These are phyloP conservation scores for Pagetopsis macropterus DNA, from an alignment of 2,797 vertebrate genomes.

Conservation along the genomic window DNA sequence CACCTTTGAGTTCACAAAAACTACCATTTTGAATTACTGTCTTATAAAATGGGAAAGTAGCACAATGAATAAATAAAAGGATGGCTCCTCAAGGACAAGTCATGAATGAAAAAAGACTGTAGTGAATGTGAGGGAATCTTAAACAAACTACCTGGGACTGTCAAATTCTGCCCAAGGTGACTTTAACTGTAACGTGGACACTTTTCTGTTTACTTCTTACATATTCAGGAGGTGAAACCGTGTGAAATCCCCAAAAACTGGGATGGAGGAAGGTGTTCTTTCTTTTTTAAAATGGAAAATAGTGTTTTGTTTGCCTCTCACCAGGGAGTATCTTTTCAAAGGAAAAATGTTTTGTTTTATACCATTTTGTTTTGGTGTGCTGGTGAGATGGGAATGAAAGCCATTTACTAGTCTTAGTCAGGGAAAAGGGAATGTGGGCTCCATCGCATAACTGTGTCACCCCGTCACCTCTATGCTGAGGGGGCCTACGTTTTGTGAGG, in stretches of 20 bases:
- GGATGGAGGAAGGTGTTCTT: constrained; percentile 30
- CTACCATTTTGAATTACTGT: constrained; percentile 41
- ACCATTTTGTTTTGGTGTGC: constrained; percentile 71
- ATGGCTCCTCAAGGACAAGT: constrained; percentile 59
- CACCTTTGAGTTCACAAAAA: constrained; percentile 53
- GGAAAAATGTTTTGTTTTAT: constrained; percentile 78
- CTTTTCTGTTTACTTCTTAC: constrained; percentile 30
- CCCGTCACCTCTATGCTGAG: constrained; percentile 78
- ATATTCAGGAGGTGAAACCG: constrained; percentile 34
- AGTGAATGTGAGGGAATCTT: constrained; percentile 42
- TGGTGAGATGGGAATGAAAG: constrained; percentile 78
- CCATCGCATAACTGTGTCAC: constrained; percentile 61
- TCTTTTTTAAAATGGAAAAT: neutral
- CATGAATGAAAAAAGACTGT: constrained; percentile 48
- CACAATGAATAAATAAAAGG: constrained; percentile 55
- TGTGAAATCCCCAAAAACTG: constrained; percentile 45
- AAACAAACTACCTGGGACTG: constrained; percentile 24
- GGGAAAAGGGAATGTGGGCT: constrained; percentile 67
- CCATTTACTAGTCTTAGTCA: constrained; percentile 84
- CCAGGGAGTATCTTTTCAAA: constrained; percentile 65
- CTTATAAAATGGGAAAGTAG: constrained; percentile 30
- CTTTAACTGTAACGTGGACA: constrained; percentile 26
- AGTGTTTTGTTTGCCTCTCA: constrained; percentile 56
- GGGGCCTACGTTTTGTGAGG: constrained; percentile 80
- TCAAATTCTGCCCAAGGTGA: constrained; percentile 58